Percentiles rank a stretch among this genome's conserved stretches.
These are phyloP conservation scores for Hydrozoanthus tunicans DNA, from an alignment of 64 coral and sea anemone genomes.

Conservation along the genomic window DNA sequence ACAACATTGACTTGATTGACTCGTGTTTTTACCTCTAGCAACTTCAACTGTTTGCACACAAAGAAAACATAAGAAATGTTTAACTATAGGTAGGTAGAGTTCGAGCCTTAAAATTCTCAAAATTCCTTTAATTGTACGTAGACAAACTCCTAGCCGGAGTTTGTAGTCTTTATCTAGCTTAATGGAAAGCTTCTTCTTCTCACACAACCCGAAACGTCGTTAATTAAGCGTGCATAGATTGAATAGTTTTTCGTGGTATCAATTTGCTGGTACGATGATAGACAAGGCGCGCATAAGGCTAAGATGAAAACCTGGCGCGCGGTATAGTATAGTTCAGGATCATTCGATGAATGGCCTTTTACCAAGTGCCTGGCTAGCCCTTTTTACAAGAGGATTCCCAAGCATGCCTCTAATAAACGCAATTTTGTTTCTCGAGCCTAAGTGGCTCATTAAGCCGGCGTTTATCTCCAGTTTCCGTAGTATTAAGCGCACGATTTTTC, in stretches of 20 bases:
- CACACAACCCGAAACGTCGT: not conserved
- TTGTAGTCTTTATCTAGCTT: slow-evolving; percentile 29
- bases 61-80: not conserved
- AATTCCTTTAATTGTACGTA: slow-evolving; percentile 34
- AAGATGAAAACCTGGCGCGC: not conserved
- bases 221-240: slow-evolving; percentile 30
- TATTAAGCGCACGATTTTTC: too few species aligned
- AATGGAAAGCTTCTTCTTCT: slow-evolving; percentile 34
- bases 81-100: not conserved
- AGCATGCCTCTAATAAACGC: too few species aligned
- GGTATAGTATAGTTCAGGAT: not conserved
- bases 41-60: slow-evolving; percentile 15
- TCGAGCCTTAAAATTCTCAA: slow-evolving; percentile 21
- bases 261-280: slow-evolving; percentile 20
- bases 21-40: not conserved
- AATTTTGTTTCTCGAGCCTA: too few species aligned
- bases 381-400: too few species aligned
- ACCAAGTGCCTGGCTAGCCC: too few species aligned
- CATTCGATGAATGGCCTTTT: too few species aligned
- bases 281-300: not conserved
- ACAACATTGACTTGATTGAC: not conserved
- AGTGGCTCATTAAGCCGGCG: too few species aligned
- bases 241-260: slow-evolving; percentile 1
- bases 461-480: too few species aligned
- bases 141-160: slow-evolving; percentile 19